These are phyloP conservation scores for Cetonia aurata DNA, from an alignment of 2,888 invertebrate species.

Conservation along the genomic window DNA sequence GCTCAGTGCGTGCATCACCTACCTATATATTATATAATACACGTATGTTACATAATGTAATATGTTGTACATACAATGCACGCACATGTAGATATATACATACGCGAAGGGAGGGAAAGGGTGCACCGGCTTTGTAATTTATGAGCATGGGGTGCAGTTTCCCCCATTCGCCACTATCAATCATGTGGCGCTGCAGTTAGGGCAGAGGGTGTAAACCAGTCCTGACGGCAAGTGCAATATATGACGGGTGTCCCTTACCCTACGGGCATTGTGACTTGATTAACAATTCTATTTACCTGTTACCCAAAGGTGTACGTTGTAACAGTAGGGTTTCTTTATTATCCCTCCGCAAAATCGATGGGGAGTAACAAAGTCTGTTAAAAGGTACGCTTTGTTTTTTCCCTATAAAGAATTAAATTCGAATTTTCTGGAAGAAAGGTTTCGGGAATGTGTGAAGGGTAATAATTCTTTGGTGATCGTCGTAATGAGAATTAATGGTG, in stretches of 20 bases:
- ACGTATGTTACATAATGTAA: conserved; percentile 15
- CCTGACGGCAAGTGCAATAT: conserved; percentile 62
- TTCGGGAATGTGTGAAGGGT: too few relatives aligned
- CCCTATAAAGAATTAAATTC: neutral
- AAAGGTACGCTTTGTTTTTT: conserved; percentile 5
- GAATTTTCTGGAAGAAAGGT: too few relatives aligned
- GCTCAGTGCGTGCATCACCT: conserved; percentile 25
- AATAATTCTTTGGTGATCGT: too few relatives aligned
- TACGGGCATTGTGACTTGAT: conserved; percentile 47
- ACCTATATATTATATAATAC: conserved; percentile 14
- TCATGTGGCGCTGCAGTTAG: conserved; percentile 64
- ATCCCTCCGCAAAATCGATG: conserved; percentile 25
- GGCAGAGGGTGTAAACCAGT: conserved; percentile 49
- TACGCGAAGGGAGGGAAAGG: conserved; percentile 57
- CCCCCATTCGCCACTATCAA: conserved; percentile 65
- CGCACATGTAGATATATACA: conserved; percentile 15
- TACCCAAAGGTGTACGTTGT: conserved; percentile 41
- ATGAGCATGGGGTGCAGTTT: conserved; percentile 64
- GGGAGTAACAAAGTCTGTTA: conserved; percentile 8
- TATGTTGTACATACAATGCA: conserved; percentile 3
- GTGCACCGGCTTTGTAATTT: conserved; percentile 62
- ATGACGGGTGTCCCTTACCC: conserved; percentile 56
- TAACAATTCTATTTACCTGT: conserved; percentile 51
- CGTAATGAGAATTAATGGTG: too few relatives aligned
- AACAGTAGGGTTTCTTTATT: conserved; percentile 37